phyloP scores from a whole-genome alignment of 2,797 vertebrate genomes.

The Limnodromus scolopaceus region DNA sequence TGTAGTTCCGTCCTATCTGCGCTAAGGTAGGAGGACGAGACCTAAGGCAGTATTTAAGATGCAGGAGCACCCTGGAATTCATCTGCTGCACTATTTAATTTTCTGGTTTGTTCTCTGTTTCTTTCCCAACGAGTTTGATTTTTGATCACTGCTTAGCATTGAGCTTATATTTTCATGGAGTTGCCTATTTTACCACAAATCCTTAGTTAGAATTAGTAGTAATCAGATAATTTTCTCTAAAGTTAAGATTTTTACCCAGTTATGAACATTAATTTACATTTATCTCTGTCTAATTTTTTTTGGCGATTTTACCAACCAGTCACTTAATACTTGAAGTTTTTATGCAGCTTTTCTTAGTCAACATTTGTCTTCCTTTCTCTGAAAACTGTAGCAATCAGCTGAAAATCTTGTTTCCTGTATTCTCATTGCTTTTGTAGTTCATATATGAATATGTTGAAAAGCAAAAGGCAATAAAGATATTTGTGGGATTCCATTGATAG shows the following conservation, averaged over 20 bases:
- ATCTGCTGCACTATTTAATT: background rate
- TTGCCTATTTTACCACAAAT: background rate
- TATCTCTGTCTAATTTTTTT: background rate
- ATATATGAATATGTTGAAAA: background rate
- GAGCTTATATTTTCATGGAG: background rate
- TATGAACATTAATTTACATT: background rate
- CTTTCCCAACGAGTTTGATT: background rate
- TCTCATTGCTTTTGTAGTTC: background rate
- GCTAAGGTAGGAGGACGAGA: background rate
- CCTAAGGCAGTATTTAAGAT: background rate
- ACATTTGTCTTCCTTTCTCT: background rate
- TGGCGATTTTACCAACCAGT: background rate
- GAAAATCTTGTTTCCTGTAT: background rate
- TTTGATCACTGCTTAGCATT: background rate
- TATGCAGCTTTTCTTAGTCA: background rate
- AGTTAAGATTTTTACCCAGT: background rate
- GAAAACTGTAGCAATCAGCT: background rate
- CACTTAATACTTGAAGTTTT: background rate
- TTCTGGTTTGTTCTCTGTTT: background rate
- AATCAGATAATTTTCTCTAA: background rate
- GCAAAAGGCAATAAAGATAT: background rate
- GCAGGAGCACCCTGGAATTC: background rate
- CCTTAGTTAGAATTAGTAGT: background rate
- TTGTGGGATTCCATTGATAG: background rate
- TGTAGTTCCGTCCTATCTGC: background rate